Conservation (phyloP, 2,888 invertebrate species). For the Epinotia demarniana region DNA sequence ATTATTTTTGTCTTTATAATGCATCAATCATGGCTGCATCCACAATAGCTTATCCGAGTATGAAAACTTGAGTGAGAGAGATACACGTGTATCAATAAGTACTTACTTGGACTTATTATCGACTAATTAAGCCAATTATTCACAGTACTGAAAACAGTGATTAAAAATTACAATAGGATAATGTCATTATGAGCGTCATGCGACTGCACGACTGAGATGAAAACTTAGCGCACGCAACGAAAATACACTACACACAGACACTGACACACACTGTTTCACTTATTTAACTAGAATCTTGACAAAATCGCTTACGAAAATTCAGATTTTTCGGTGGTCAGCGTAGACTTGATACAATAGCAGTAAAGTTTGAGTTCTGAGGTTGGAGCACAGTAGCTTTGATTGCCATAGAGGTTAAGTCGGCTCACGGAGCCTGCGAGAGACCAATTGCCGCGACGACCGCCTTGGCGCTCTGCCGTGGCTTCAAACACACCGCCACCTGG, state of each 20-base stretch:
- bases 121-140: slow-evolving; percentile 16
- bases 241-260: not conserved
- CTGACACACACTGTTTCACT: not conserved
- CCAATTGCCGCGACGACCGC: not conserved
- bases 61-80: too few species aligned
- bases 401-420: slow-evolving; percentile 2
- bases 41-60: not conserved
- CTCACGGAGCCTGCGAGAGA: slow-evolving; percentile 1
- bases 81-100: slow-evolving; percentile 10
- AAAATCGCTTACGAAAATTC: not conserved
- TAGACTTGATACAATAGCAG: slow-evolving; percentile 9
- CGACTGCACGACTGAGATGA: not conserved
- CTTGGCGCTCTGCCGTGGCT: slow-evolving; percentile 83
- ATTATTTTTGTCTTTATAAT: not conserved
- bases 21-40: not conserved
- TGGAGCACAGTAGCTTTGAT: slow-evolving; percentile 3
- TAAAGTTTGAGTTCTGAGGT: not conserved
- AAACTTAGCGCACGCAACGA: not conserved
- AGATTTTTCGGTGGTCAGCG: not conserved
- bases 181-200: slow-evolving; percentile 13
- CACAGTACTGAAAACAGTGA: slow-evolving; percentile 6
- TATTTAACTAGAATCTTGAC: too few species aligned
- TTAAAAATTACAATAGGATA: slow-evolving; percentile 19
- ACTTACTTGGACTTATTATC: slow-evolving; percentile 9
- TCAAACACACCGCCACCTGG: slow-evolving; percentile 90